These are phyloP conservation scores for Villa cingulata DNA, from an alignment of 2,888 invertebrate genomes.

Conservation along the genomic window DNA sequence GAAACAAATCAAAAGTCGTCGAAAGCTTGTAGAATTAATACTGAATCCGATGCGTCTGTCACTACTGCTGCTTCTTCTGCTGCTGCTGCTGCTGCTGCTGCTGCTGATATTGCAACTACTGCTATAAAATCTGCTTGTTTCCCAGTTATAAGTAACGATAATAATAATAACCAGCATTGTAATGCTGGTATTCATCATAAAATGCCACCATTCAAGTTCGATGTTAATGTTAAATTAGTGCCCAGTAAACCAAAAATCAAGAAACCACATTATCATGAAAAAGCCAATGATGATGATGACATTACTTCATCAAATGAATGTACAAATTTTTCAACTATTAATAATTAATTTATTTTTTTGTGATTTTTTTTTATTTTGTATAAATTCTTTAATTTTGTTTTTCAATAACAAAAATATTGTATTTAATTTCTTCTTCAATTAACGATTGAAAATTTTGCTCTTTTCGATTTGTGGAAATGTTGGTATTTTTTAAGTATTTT, in stretches of 20 bases:
- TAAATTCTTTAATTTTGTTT: too few relatives aligned
- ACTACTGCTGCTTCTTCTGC: conserved; percentile 21
- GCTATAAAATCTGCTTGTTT: too few relatives aligned
- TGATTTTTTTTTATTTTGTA: neutral
- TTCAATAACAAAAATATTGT: too few relatives aligned
- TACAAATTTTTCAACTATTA: conserved; percentile 1
- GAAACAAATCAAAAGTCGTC: conserved; percentile 7
- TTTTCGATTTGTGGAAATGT: conserved; percentile 2
- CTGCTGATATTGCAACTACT: conserved; percentile 2
- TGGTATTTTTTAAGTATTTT: neutral
- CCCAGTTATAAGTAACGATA: too few relatives aligned
- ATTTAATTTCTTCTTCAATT: too few relatives aligned
- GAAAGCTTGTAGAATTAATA: conserved; percentile 15
- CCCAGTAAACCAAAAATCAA: conserved; percentile 39
- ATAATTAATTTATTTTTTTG: neutral
- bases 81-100: conserved; percentile 4
- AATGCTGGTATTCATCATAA: too few relatives aligned
- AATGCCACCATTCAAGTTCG: conserved; percentile 53
- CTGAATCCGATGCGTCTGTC: conserved; percentile 17
- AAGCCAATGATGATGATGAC: too few relatives aligned
- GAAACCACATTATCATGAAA: conserved; percentile 10
- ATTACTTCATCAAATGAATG: too few relatives aligned
- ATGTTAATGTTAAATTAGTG: conserved; percentile 61
- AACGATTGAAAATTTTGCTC: neutral
- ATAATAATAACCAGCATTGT: conserved; percentile 4